These are phyloP conservation scores for Willisornis vidua DNA, from an alignment of 2,113 vertebrate genomes.

Conservation along the genomic window DNA sequence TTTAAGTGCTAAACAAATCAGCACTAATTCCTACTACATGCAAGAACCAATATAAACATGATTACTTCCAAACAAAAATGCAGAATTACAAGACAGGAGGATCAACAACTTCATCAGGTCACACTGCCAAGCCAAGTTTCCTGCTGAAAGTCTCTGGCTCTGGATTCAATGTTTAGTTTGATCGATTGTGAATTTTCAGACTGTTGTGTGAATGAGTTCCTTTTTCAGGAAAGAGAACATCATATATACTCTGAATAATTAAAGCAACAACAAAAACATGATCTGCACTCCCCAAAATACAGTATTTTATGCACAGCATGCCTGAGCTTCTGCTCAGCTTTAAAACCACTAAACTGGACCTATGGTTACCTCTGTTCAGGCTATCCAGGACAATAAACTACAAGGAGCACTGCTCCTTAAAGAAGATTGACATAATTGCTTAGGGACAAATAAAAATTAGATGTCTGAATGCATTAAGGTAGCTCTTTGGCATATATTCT, in stretches of 20 bases:
- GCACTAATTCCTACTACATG: neutral
- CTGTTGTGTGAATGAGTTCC: neutral
- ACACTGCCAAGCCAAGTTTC: neutral
- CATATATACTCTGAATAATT: neutral
- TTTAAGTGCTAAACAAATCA: neutral
- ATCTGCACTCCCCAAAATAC: neutral
- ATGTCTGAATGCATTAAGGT: neutral
- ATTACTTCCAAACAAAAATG: neutral
- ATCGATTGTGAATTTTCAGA: neutral
- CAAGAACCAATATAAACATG: accelerated
- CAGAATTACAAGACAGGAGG: neutral
- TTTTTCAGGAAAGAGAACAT: neutral
- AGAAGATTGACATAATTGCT: neutral
- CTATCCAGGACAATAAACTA: neutral
- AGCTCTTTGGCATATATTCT: neutral
- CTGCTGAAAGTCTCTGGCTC: neutral
- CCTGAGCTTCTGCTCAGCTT: neutral
- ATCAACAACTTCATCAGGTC: neutral
- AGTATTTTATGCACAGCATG: neutral
- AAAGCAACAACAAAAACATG: neutral
- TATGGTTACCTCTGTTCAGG: neutral
- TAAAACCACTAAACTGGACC: neutral
- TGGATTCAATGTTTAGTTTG: neutral
- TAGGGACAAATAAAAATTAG: neutral
- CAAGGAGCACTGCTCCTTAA: neutral